A percentile compares a stretch with the other conserved stretches of the same genome.
These are phyloP conservation scores for Craseonycteris thonglongyai DNA, from an alignment of 2,113 vertebrate species.

Conservation along the genomic window DNA sequence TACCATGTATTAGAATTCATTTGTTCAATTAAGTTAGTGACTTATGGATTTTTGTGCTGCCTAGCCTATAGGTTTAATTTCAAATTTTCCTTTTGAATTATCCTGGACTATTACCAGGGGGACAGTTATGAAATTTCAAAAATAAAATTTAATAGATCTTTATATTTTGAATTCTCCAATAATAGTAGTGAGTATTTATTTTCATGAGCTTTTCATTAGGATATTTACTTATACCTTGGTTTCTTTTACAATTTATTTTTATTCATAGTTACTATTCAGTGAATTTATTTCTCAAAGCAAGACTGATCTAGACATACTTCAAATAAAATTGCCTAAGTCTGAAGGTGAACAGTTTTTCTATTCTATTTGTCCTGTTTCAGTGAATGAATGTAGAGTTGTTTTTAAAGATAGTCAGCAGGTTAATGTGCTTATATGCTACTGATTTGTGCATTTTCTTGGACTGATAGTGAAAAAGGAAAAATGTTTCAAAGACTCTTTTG, in stretches of 20 bases:
- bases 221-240: slow-evolving; percentile 33
- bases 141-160: slow-evolving; percentile 46
- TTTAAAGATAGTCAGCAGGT: slow-evolving; percentile 49
- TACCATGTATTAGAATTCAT: slow-evolving; percentile 12
- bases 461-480: slow-evolving; percentile 23
- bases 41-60: slow-evolving; percentile 38
- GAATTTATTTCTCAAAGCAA: slow-evolving; percentile 46
- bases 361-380: slow-evolving; percentile 58
- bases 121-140: slow-evolving; percentile 23
- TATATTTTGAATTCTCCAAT: not conserved
- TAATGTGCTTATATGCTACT: slow-evolving; percentile 35
- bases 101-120: slow-evolving; percentile 18
- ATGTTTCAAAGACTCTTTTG: slow-evolving; percentile 17
- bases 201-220: slow-evolving; percentile 35
- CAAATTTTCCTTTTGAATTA: slow-evolving; percentile 53
- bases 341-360: slow-evolving; percentile 43
- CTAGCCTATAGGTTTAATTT: slow-evolving; percentile 12
- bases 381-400: slow-evolving; percentile 42
- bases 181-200: slow-evolving; percentile 34
- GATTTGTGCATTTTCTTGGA: slow-evolving; percentile 23
- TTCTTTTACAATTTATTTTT: slow-evolving; percentile 47
- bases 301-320: slow-evolving; percentile 41
- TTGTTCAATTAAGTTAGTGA: slow-evolving; percentile 21
- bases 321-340: slow-evolving; percentile 59
- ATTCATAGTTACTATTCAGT: slow-evolving; percentile 42